Evolutionary conservation across 1,140 invertebrate genomes (phyloP), one percentile per base, ranked within the genome.

Genomic region (Drosophila nigromelanica): DNA sequence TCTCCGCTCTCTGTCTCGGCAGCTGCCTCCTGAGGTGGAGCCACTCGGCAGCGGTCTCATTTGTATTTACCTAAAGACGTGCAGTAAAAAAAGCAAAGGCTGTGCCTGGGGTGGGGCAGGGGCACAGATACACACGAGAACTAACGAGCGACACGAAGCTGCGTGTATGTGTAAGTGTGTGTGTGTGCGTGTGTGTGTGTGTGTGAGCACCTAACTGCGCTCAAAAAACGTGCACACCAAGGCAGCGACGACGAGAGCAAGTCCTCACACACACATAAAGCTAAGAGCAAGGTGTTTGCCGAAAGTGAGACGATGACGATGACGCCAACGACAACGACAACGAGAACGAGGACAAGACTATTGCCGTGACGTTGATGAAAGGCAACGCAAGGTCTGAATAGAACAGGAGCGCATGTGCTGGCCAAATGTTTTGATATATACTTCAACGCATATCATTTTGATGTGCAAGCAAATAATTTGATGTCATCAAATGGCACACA

Each of bases 41-140:
- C 70, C 76, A 71, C 52, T 59, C 64, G 69, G 73, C 59, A 67
- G 45, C 61, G 71, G 74, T 77, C 89, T 87, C 80, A 91, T 91
- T 82, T 91, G 82, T 91, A 80, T 91, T 91, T 91, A 91, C 90
- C 90, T 91, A 91, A 73, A 89, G 77, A 91, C 76, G 74, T 73
- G 55, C 72, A 54, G 69, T 69, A 69, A 55, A 56, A 56, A 56
- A 40, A 60, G 42, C 33, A 45, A n/a, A 66, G 77, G 45, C 55
- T 70, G 73, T 43, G 63, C 14, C 6, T 45, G 42, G 42, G 8
- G 7, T 10, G 42, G 15, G 42, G 10, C 10, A 10, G 42, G 42
- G 14, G n/a, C 55, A 73, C 39, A 70, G 56, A 73, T 70, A 79
- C 64, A 78, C 60, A 81, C 73, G 78, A 85, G 50, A 80, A 86